phyloP scores from a whole-genome alignment of 2,888 invertebrate genomes.

The Epirrhoe tristata region DNA sequence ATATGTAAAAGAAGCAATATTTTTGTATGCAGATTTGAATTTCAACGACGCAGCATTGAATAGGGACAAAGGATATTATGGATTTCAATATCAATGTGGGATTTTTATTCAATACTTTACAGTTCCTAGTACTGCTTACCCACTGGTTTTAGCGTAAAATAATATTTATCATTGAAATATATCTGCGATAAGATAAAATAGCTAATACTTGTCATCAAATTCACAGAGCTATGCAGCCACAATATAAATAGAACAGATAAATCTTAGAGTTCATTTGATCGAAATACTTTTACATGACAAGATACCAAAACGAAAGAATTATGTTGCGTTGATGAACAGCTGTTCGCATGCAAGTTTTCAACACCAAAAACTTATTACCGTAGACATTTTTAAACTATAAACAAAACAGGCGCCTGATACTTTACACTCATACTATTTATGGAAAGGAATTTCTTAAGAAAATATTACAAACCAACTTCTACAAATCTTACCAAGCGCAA shows the following conservation, averaged over 20 bases:
- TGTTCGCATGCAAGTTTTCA: conserved; percentile 32
- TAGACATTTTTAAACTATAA: conserved; percentile 37
- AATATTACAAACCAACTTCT: conserved; percentile 62
- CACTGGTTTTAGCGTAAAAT: not conserved
- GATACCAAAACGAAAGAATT: not conserved
- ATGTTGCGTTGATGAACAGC: conserved; percentile 22
- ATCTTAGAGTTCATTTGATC: not conserved
- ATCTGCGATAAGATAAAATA: no score
- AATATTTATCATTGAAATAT: not conserved
- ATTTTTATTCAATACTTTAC: conserved; percentile 6
- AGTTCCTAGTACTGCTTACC: not conserved
- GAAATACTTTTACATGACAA: not conserved
- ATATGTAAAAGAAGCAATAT: conserved; percentile 12
- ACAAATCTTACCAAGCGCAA: conserved; percentile 27
- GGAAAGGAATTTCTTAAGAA: conserved; percentile 79
- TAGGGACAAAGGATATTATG: conserved; percentile 30
- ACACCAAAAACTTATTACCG: conserved; percentile 34
- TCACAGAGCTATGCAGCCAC: no score
- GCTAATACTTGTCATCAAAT: not conserved
- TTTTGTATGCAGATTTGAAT: conserved; percentile 17
- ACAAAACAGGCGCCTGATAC: conserved; percentile 59
- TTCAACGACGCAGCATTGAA: conserved; percentile 15
- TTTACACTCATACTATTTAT: conserved; percentile 74
- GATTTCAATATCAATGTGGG: not conserved
- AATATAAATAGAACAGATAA: no score